Evolutionary conservation across 2,888 invertebrate species (phyloP).

Genomic region (Nephrotoma flavescens): DNA sequence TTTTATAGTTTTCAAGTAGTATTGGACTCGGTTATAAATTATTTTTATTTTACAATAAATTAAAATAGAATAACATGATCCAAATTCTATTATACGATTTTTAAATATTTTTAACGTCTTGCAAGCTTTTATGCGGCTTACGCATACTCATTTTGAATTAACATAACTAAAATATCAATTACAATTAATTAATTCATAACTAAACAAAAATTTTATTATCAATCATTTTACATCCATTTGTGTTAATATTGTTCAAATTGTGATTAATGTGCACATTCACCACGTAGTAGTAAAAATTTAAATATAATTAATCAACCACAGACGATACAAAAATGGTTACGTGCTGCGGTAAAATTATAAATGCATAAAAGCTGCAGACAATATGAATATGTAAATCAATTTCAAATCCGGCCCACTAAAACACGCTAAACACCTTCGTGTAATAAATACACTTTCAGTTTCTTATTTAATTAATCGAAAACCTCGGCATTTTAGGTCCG

Average conservation of each 20-base stretch:
- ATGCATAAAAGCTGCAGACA: not conserved
- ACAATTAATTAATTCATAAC: too few relatives aligned
- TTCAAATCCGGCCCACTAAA: not conserved
- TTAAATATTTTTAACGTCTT: too few relatives aligned
- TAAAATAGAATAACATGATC: too few relatives aligned
- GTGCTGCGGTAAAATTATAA: not conserved
- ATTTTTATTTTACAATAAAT: too few relatives aligned
- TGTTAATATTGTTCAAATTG: not conserved
- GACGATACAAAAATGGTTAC: not conserved
- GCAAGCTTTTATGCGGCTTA: too few relatives aligned
- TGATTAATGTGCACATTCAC: not conserved
- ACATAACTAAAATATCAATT: too few relatives aligned
- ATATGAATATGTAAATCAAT: not conserved
- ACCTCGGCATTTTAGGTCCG: not conserved
- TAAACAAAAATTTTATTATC: not conserved
- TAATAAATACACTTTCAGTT: not conserved
- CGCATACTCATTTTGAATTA: too few relatives aligned
- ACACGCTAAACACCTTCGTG: not conserved
- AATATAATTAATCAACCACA: not conserved
- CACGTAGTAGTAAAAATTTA: not conserved
- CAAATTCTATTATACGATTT: too few relatives aligned
- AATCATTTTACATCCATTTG: not conserved
- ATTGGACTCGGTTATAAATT: too few relatives aligned
- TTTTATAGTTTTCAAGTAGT: too few relatives aligned
- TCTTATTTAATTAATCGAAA: not conserved